These are phyloP conservation scores for Xylota segnis DNA, from an alignment of 2,888 invertebrate genomes.

Conservation along the genomic window DNA sequence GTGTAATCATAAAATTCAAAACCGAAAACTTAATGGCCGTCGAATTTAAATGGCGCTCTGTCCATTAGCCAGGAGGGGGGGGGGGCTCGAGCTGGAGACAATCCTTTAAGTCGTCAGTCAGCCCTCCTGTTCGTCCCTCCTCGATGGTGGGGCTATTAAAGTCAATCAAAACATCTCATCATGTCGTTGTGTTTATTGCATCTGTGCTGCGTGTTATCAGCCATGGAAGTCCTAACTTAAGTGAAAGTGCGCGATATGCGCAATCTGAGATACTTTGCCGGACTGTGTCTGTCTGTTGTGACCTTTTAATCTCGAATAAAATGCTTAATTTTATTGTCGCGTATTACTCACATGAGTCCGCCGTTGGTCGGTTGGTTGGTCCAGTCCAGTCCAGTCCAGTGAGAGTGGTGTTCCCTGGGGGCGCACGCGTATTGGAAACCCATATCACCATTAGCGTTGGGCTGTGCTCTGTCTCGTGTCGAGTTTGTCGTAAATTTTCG, in stretches of 20 bases:
- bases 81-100: conserved; percentile 39
- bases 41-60: conserved; percentile 68
- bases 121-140: too few relatives aligned
- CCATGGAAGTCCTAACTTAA: conserved; percentile 45
- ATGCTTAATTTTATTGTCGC: conserved; percentile 68
- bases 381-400: neutral
- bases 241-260: conserved; percentile 69
- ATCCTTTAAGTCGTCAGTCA: conserved; percentile 72
- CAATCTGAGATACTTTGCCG: conserved; percentile 44
- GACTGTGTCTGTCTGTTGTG: conserved; percentile 18
- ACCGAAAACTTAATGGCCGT: conserved; percentile 70
- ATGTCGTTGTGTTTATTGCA: conserved; percentile 35
- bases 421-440: conserved; percentile 11
- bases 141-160: conserved; percentile 55
- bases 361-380: conserved; percentile 26
- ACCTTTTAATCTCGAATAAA: conserved; percentile 76
- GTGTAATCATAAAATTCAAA: conserved; percentile 66
- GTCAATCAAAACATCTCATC: conserved; percentile 70
- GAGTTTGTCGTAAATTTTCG: conserved; percentile 58
- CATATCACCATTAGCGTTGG: conserved; percentile 41
- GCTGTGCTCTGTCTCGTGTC: conserved; percentile 22
- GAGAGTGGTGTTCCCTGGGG: conserved; percentile 15
- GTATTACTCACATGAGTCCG: conserved; percentile 57
- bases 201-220: conserved; percentile 49
- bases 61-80: conserved; percentile 61